These are phyloP conservation scores for Buceros bicornis DNA, from an alignment of 2,797 vertebrate species.

Conservation along the genomic window DNA sequence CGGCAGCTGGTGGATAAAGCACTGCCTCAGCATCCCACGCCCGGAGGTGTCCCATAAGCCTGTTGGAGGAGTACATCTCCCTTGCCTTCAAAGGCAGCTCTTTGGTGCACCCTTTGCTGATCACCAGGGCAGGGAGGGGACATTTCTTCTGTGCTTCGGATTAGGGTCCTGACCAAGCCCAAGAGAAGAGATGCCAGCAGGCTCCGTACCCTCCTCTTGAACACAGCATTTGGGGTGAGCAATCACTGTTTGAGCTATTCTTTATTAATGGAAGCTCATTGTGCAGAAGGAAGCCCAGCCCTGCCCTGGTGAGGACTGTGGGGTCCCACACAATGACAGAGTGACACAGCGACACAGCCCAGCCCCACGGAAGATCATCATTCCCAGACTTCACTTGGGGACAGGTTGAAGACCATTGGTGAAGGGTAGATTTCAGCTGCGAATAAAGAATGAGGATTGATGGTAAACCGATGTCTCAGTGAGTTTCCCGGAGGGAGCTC, in stretches of 20 bases:
- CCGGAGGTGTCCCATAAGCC: fast-evolving
- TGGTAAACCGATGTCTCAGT: fast-evolving
- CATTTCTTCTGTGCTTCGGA: neutral
- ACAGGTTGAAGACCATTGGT: neutral
- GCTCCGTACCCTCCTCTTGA: neutral
- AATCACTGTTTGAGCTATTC: neutral
- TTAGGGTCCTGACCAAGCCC: neutral
- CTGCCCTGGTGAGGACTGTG: neutral
- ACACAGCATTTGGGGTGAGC: neutral
- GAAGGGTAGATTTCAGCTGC: neutral
- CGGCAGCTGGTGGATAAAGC: neutral
- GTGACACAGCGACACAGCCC: neutral
- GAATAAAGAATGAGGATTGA: neutral
- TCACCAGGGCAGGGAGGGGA: neutral
- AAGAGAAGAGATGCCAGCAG: neutral
- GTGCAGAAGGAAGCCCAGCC: neutral
- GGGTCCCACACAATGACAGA: neutral
- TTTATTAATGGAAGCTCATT: neutral
- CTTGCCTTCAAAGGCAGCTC: neutral
- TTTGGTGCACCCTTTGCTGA: neutral
- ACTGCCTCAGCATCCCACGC: fast-evolving
- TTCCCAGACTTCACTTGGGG: neutral
- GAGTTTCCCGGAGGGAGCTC: neutral
- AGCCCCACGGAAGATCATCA: neutral
- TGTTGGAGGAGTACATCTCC: neutral